These are phyloP conservation scores for Cricetomys ansorgei DNA, from an alignment of 2,113 vertebrate genomes.

Conservation along the genomic window DNA sequence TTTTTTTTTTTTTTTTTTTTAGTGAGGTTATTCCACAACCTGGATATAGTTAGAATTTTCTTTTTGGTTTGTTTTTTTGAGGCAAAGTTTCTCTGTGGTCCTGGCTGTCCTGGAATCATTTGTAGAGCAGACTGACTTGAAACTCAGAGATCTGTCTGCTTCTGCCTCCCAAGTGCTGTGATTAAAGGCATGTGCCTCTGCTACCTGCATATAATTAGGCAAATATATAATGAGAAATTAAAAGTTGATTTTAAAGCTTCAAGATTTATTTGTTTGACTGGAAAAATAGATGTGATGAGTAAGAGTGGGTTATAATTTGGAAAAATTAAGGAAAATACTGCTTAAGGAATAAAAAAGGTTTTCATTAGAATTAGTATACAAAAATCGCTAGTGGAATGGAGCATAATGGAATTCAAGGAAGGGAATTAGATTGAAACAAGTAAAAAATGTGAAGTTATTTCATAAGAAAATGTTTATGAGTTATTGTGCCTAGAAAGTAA, in stretches of 20 bases:
- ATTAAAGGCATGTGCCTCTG: no score
- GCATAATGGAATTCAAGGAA: neutral
- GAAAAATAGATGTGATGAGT: neutral
- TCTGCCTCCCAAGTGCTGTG: no score
- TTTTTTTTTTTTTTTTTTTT: no score
- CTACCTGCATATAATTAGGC: no score
- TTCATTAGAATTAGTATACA: neutral
- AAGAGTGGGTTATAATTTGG: neutral
- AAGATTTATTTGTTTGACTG: neutral
- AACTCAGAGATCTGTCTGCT: no score
- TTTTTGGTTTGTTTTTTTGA: no score
- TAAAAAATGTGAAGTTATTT: neutral
- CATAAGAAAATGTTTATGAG: neutral
- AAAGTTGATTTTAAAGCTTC: neutral
- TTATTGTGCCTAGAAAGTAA: neutral
- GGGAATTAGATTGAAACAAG: neutral
- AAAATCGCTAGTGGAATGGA: neutral
- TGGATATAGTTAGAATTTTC: no score
- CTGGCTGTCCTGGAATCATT: no score
- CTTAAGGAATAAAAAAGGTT: neutral
- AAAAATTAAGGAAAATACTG: neutral
- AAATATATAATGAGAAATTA: neutral
- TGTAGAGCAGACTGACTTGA: no score
- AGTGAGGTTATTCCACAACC: no score
- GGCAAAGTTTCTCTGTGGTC: no score